phyloP scores from a whole-genome alignment of 2,113 vertebrate species.

The Tupaia chinensis region DNA sequence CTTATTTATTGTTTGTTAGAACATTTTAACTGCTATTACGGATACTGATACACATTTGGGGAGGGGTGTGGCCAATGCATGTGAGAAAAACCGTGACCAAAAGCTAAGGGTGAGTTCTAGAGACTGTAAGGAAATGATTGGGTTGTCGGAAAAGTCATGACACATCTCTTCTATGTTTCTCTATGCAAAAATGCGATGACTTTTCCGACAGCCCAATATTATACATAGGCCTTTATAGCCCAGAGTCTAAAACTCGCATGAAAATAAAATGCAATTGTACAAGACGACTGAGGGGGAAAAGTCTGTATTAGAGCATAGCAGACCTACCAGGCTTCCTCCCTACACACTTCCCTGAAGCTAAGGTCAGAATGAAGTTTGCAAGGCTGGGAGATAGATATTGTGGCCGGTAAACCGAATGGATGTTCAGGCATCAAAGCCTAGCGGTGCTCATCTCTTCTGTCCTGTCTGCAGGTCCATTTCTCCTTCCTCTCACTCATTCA shows the following conservation, averaged over 20 bases:
- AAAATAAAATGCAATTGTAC: constrained; percentile 32
- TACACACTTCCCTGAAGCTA: background rate
- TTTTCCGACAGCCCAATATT: background rate
- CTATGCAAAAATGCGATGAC: too few species aligned
- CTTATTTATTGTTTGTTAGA: background rate
- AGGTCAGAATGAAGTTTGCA: background rate
- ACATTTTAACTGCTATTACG: background rate
- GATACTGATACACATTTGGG: constrained; percentile 16
- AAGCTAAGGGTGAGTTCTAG: constrained; percentile 17
- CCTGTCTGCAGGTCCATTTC: background rate
- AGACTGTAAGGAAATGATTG: background rate
- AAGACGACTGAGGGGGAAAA: background rate
- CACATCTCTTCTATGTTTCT: too few species aligned
- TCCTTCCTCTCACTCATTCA: background rate
- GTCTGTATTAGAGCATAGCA: background rate
- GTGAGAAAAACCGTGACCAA: background rate
- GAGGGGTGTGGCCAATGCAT: background rate
- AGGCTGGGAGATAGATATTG: background rate
- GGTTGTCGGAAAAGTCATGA: too few species aligned
- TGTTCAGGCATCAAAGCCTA: background rate
- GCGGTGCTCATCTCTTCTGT: background rate
- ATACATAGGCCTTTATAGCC: background rate
- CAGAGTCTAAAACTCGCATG: constrained; percentile 6
- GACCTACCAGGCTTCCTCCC: background rate
- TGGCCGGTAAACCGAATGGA: background rate